A percentile compares a stretch with the other conserved stretches of the same genome.
Evolutionary conservation across 1,140 invertebrate genomes (phyloP).

Genomic region (Drosophila bifasciata): DNA sequence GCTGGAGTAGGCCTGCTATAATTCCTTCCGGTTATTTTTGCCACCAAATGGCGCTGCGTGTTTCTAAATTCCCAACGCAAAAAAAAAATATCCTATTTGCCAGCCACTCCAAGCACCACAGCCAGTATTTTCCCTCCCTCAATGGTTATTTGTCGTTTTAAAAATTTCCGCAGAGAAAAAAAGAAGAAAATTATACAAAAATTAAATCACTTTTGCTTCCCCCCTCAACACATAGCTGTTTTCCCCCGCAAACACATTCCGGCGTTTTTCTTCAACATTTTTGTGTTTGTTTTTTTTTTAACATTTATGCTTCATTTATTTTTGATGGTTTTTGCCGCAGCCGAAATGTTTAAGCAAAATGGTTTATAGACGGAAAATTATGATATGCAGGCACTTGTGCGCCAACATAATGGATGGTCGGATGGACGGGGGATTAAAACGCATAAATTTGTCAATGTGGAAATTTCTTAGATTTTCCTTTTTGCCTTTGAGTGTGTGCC

Average conservation of each 20-base stretch:
- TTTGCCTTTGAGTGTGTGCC: no score
- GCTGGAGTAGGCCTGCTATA: constrained; percentile 48
- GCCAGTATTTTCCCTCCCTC: constrained; percentile 5
- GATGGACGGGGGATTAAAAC: constrained; percentile 35
- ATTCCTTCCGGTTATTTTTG: constrained; percentile 79
- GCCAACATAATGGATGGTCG: constrained; percentile 23
- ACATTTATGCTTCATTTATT: constrained; percentile 79
- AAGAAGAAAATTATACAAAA: constrained; percentile 59
- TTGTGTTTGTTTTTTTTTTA: constrained; percentile 32
- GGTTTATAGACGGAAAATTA: constrained; percentile 52
- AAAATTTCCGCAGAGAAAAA: constrained; percentile 34
- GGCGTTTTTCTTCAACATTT: constrained; percentile 5
- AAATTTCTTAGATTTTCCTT: no score
- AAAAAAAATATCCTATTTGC: constrained; percentile 76
- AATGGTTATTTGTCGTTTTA: constrained; percentile 26
- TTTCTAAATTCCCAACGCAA: constrained; percentile 63
- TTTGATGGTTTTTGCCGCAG: constrained; percentile 61
- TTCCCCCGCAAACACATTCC: constrained; percentile 1
- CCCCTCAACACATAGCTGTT: constrained; percentile 9
- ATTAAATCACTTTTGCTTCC: constrained; percentile 66
- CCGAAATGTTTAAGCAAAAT: constrained; percentile 46
- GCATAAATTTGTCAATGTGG: not conserved
- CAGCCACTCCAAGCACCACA: constrained; percentile 5
- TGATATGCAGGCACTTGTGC: constrained; percentile 35
- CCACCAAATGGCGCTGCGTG: constrained; percentile 61